Base-by-base conservation (phyloP, 2,888 invertebrate species). In the Dicyrtoma fusca region DNA sequence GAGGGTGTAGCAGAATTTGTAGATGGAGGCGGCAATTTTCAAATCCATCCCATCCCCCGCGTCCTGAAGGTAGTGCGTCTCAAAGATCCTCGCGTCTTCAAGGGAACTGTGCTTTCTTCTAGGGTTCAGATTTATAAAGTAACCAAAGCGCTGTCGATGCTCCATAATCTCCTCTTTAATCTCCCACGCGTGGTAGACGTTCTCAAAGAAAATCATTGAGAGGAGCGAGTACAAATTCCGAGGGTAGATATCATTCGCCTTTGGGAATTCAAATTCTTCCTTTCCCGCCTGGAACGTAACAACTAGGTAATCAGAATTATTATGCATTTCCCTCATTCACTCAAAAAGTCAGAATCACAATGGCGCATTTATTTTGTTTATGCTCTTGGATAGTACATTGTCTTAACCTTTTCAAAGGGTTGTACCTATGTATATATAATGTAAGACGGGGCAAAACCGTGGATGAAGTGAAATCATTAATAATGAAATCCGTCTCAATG, bases 91-190 rank as follows among this genome's bases (percentile, higher is more conserved):
- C 5, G 51, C 11, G 14, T 1, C 1, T 17, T 42, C 34, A n/a
- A 45, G 10, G 8, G 23, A 8, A 6, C 14, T 5, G n/a, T 26
- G 14, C 21, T 70, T 70, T n/a, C 70, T 49, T 34, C 21, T 25
- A 14, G 70, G 70, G 53, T 70, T 70, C 11, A 70, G n/a, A 70
- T 70, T 63, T 14, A 63, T 61, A 26, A 70, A 70, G 23, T 70
- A 70, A 4, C 34, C 44, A n/a, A 70, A 63, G 13, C 70, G n/a
- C 5, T 34, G 21, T 11, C 70, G 62, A 63, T 70, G 70, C 42
- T 70, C 70, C 8, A 21, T 6, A 4, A 70, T 23, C 51, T 70
- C 70, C 2, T n/a, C n/a, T 17, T 21, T 21, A 13, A 70, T 53
- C 42, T 70, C 70, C 5, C 51, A 62, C 14, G 21, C 19, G 23